phyloP scores from a whole-genome alignment of 2,888 invertebrate species.

The Diarsia dahlii region DNA sequence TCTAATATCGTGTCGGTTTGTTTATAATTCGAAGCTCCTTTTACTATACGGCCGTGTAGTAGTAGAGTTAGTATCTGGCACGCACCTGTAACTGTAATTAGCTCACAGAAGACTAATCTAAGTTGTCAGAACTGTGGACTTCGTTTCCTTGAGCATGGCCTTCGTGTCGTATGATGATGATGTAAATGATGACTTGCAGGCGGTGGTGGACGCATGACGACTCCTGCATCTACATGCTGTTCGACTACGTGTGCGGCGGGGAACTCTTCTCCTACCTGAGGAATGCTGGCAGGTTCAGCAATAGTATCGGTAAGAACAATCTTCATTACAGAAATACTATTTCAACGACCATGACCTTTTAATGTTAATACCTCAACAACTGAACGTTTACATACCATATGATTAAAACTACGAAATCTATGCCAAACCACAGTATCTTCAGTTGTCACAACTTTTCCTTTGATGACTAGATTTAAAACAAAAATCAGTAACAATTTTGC shows the following conservation, averaged over 20 bases:
- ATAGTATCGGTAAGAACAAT: slow-evolving; percentile 92
- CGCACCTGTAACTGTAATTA: slow-evolving; percentile 55
- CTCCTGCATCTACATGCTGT: slow-evolving; percentile 98
- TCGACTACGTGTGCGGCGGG: slow-evolving; percentile 99
- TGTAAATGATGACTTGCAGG: slow-evolving; percentile 88
- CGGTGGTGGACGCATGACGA: slow-evolving; percentile 98
- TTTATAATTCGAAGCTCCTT: not conserved
- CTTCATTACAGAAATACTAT: not conserved
- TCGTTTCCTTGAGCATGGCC: slow-evolving; percentile 27
- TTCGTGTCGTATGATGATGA: slow-evolving; percentile 40
- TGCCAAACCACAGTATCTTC: slow-evolving; percentile 28
- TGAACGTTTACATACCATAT: not conserved
- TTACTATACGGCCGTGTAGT: slow-evolving; percentile 24
- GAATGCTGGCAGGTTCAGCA: slow-evolving; percentile 97
- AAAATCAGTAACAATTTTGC: slow-evolving; percentile 67
- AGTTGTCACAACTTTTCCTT: slow-evolving; percentile 60
- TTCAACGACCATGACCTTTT: slow-evolving; percentile 1
- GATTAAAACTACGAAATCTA: slow-evolving; percentile 13
- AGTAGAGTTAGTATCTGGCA: slow-evolving; percentile 39
- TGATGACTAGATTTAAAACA: slow-evolving; percentile 69
- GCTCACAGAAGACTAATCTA: slow-evolving; percentile 33
- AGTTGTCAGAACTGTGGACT: slow-evolving; percentile 29
- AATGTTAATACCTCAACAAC: not conserved
- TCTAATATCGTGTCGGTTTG: not conserved
- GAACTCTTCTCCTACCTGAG: slow-evolving; percentile 99